Evolutionary conservation across 2,113 vertebrate species (phyloP), one percentile per base, ranked within the genome.

Genomic region (Cyanocitta stelleri): DNA sequence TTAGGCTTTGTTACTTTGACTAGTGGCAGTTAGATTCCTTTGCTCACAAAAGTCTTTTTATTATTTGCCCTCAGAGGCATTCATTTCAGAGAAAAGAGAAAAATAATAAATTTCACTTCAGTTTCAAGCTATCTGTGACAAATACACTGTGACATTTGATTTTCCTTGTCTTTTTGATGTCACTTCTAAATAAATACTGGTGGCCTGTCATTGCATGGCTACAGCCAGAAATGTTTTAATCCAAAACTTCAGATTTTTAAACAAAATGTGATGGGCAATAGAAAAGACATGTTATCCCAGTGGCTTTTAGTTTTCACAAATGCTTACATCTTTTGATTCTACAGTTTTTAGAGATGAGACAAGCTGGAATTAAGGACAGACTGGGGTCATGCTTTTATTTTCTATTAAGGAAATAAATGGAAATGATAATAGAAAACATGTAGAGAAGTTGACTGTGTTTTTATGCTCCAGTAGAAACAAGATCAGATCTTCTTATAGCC

Each of bases 141-240:
- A 96, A 96, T 77, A 54, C 30, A 58, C 56, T 80, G 43, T 71
- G 96, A 90, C 91, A 80, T 52, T 90, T 93, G 63, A 93, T 94
- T 96, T 43, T 91, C 51, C 85, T 83, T 90, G 78, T 84, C 90
- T 95, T 96, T 94, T 90, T 96, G 87, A 94, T 95, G 90, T 46
- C 72, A 67, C 24, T 81, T 85, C 59, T 80, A 91, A 93, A 93
- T 74, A 93, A 91, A 84, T 93, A 88, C 37, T 93, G 85, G 89
- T 88, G 82, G 39, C 43, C 35, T 91, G 87, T 85, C 81, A 91
- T 58, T 85, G 58, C 46, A 66, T 30, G 62, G 58, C 44, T 78
- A 72, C 23, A 72, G 80, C 13, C 44, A 91, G 91, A 79, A 78
- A 79, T 62, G 21, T 69, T 95, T 85, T 78, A 15, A 85, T 85